Percentiles rank a stretch among this genome's conserved stretches.
phyloP scores from a whole-genome alignment of 2,797 vertebrate species.

The Takifugu rubripes region DNA sequence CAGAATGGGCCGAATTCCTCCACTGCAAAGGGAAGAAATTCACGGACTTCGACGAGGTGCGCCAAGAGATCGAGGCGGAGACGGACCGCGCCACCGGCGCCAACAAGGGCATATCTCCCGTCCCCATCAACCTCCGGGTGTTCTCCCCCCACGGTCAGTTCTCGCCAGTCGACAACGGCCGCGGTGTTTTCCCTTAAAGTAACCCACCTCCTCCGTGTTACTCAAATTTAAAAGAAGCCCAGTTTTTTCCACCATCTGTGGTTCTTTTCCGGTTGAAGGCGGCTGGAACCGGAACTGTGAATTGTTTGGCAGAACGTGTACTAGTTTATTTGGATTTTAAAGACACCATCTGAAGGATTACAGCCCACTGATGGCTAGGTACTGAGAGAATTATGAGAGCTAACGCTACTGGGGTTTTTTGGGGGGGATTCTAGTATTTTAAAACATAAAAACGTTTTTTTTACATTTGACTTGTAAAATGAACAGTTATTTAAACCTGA shows the following conservation, averaged over 20 bases:
- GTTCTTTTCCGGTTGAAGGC: too few species aligned
- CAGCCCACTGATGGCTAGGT: too few species aligned
- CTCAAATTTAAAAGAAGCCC: conserved; percentile 6
- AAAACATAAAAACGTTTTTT: too few species aligned
- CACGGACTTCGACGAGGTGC: conserved; percentile 95
- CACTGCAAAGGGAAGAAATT: conserved; percentile 97
- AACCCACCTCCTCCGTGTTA: not conserved
- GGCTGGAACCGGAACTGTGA: conserved; percentile 13
- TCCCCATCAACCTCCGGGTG: conserved; percentile 93
- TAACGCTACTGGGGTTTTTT: not conserved
- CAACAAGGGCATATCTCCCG: conserved; percentile 92
- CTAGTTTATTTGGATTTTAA: too few species aligned
- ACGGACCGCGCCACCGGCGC: conserved; percentile 89
- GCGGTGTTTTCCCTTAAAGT: not conserved
- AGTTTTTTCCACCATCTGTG: too few species aligned
- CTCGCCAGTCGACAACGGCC: not conserved
- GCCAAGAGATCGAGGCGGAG: conserved; percentile 91
- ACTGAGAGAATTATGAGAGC: too few species aligned
- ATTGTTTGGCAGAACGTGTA: conserved; percentile 14
- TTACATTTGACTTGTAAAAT: too few species aligned
- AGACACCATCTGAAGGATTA: too few species aligned
- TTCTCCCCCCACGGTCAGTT: conserved; percentile 89
- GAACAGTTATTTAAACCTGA: too few species aligned
- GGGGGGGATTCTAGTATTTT: too few species aligned
- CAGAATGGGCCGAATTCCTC: conserved; percentile 94